Base-by-base conservation (phyloP, 1,140 invertebrate genomes). In the Cherax quadricarinatus region DNA sequence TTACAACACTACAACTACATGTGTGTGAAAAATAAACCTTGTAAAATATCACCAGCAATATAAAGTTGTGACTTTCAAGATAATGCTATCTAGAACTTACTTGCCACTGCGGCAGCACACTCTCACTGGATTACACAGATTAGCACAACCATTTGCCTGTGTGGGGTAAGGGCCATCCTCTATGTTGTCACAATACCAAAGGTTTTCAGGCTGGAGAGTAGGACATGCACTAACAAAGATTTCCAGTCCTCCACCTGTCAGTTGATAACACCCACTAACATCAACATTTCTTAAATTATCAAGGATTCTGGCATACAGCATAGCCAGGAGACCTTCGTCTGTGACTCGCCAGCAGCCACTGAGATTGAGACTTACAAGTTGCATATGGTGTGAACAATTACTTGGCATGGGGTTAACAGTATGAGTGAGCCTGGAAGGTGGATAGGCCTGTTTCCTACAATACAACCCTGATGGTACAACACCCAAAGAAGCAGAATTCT, bases 131-230 rank as follows among this genome's bases (percentile, higher is more conserved):
- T 95, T 95, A 82, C 95, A 94, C 30, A 96, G 89, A 93, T 96
- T 96, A 84, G 95, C 94, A 94, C 96, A 96, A 7, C 96, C 96
- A 94, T 95, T 96, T 21, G 96, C 95, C n/a, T 94, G 93, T 4
- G 94, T 92, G 9, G 94, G 94, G 85, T 95, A 95, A 3, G 96
- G 96, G 48, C 96, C 96, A 93, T 95, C 95, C 16, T 89, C 14
- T n/a, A 96, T 94, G 88, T 95, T 95, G 94, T 96, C 95, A 94
- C 96, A 96, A 94, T 96, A 96, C 93, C 94, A 96, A 10, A 96
- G 94, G 60, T 95, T 94, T 49, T 95, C 94, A 6, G 95, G 95
- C 57, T 95, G 93, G 10, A 96, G 94, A 4, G 86, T 41, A 3
- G 94, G 94, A 82, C 95, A 95, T 2, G 90, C 88, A 9, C 93